phyloP scores from a whole-genome alignment of 2,113 vertebrate species.

The Dicaeum eximium region DNA sequence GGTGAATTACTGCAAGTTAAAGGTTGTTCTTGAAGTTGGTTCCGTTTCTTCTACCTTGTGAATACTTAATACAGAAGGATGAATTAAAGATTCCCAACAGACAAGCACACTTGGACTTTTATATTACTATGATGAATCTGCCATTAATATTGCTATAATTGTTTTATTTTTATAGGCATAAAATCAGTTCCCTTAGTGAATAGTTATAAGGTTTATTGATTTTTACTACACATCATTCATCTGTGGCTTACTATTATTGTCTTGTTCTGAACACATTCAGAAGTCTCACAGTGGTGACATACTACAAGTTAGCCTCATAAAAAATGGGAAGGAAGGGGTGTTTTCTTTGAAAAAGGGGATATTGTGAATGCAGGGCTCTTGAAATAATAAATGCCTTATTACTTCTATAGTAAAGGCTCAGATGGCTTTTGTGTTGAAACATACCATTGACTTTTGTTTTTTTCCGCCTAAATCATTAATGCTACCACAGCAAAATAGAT shows the following conservation, averaged over 20 bases:
- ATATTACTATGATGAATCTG: conserved; percentile 74
- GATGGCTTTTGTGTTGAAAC: conserved; percentile 65
- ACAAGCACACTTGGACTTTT: conserved; percentile 72
- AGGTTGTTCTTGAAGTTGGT: conserved; percentile 44
- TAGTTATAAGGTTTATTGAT: conserved; percentile 80
- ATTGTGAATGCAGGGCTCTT: conserved; percentile 62
- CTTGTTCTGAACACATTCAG: conserved; percentile 62
- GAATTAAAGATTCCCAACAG: conserved; percentile 75
- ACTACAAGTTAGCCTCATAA: conserved; percentile 66
- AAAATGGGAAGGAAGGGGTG: conserved; percentile 56
- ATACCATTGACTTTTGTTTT: background rate
- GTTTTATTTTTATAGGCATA: conserved; percentile 77
- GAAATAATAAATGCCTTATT: conserved; percentile 58
- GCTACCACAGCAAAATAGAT: conserved; percentile 1
- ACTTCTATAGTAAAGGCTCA: conserved; percentile 62
- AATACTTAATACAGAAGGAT: conserved; percentile 57
- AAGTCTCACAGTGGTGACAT: conserved; percentile 63
- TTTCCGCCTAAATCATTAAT: background rate
- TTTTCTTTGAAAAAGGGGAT: conserved; percentile 62
- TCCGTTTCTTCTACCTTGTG: conserved; percentile 54
- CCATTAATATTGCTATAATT: conserved; percentile 75
- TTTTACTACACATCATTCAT: conserved; percentile 75
- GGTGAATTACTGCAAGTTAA: conserved; percentile 59
- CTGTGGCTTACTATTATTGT: conserved; percentile 66
- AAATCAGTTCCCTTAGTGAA: conserved; percentile 73